Conservation (phyloP, 2,888 invertebrate species). For the Schizaphis graminum region DNA sequence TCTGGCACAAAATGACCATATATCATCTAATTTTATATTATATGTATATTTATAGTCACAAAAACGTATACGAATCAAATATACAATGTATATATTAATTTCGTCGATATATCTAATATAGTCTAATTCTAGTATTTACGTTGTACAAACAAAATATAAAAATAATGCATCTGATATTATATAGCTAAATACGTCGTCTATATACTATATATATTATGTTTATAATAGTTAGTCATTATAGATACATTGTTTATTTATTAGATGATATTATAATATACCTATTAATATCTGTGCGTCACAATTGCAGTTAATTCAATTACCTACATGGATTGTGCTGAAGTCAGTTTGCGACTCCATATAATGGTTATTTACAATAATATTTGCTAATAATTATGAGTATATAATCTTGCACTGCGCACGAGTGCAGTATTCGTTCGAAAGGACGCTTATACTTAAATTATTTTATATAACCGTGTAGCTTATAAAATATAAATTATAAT, state of each 20-base stretch:
- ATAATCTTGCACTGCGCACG: not conserved
- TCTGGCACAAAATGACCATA: not conserved
- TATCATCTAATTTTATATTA: not conserved
- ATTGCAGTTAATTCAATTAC: not conserved
- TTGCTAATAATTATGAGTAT: not conserved
- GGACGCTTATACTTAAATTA: not conserved
- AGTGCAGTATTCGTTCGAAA: not conserved
- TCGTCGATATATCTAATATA: not conserved
- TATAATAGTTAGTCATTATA: not conserved
- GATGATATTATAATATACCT: not conserved
- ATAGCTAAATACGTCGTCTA: not conserved
- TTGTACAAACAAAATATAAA: not conserved
- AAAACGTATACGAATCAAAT: not conserved
- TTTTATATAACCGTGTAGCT: not conserved
- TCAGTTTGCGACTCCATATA: not conserved
- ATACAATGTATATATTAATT: not conserved
- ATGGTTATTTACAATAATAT: not conserved
- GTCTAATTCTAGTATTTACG: not conserved
- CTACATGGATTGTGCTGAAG: not conserved
- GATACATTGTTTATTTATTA: not conserved
- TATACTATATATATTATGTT: not conserved
- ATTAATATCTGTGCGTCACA: not conserved
- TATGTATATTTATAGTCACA: not conserved
- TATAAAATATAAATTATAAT: not conserved
- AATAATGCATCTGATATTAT: not conserved